Conservation (phyloP, 2,113 vertebrate species). For the Penelope pileata region DNA sequence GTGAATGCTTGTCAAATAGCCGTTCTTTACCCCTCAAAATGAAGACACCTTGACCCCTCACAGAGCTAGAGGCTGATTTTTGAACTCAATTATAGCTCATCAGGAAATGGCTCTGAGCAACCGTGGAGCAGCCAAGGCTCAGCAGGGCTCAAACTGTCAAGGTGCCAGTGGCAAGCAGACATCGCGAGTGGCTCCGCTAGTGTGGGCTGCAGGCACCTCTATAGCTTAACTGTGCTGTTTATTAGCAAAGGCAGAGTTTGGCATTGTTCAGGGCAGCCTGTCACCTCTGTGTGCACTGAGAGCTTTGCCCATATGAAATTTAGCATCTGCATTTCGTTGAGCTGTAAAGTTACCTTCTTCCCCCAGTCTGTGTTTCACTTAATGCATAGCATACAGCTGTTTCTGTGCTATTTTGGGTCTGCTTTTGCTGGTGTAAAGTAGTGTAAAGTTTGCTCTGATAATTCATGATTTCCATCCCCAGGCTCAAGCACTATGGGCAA, state of each 20-base stretch:
- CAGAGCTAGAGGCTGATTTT: background rate
- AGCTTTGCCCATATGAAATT: background rate
- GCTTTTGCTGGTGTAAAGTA: background rate
- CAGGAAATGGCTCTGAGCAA: background rate
- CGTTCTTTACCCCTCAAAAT: background rate
- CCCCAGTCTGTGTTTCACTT: background rate
- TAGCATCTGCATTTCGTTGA: background rate
- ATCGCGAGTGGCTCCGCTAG: background rate
- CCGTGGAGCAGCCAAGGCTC: background rate
- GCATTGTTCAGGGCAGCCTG: background rate
- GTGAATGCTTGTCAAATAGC: background rate
- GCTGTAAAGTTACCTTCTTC: background rate
- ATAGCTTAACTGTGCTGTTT: background rate
- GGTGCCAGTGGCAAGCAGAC: rapidly evolving
- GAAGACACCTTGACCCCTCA: background rate
- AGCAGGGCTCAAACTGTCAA: background rate
- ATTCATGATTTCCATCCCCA: background rate
- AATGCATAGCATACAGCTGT: background rate
- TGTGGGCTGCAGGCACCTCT: background rate
- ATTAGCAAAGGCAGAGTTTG: background rate
- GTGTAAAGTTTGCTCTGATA: background rate
- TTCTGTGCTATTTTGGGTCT: background rate
- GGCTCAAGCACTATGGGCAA: background rate
- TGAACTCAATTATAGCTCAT: background rate
- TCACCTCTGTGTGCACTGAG: rapidly evolving